Base-by-base conservation (phyloP, 2,888 invertebrate species). In the Octonoba sinensis region DNA sequence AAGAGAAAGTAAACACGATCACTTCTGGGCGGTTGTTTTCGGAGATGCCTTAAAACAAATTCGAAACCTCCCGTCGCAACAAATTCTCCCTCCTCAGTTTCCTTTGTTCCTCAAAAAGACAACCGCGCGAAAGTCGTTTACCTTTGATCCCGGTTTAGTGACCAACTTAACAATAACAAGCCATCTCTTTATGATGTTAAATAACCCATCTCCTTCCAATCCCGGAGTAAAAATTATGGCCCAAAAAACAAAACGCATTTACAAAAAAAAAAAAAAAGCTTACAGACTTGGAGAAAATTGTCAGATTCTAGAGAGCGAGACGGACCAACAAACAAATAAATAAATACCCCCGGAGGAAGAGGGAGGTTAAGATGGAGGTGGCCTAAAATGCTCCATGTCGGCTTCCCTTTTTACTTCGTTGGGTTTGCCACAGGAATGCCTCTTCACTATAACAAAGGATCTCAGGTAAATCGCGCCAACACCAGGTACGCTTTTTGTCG, bases 141-240 rank as follows among this genome's bases (percentile, higher is more conserved):
- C 59, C 64, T 64, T 36, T 44, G 16, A n/a, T 16, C 64, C 64
- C 46, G 64, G 64, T 64, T 64, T 64, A 64, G 44, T 64, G 64
- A 64, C 64, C 64, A 64, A 64, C 64, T 64, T 64, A 18, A 18
- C 54, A 54, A 54, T 20, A 54, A 54, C 54, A 54, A 16, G 54
- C 18, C n/a, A 16, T 0, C 36, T 20, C 54, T n/a, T 54, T 54
- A 54, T 54, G 20, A 16, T 54, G 20, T 54, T 54, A 54, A 54
- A 54, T 54, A 54, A 54, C 54, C 54, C 54, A 54, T 54, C 20
- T n/a, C 54, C 4, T 36, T 36, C 36, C 8, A 36, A 11, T 8
- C 1, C 36, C 1, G 36, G 36, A n/a, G 6, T 36, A 8, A 36
- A 36, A 36, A 36, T 36, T 36, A 36, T 36, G 36, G 36, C 36